Conservation (phyloP, 2,113 vertebrate species). For the Mobula birostris region DNA sequence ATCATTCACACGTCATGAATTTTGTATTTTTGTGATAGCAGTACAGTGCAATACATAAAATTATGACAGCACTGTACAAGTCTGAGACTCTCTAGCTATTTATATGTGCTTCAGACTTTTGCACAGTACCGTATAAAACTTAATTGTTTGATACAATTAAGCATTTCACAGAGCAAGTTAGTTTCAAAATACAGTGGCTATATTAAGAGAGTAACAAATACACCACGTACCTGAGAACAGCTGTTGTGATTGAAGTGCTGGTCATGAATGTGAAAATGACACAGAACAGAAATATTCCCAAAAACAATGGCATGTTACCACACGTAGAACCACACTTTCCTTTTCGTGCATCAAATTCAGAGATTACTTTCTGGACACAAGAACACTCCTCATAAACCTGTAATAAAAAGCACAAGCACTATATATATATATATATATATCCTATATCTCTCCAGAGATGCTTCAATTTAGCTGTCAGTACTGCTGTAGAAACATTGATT, state of each 20-base stretch:
- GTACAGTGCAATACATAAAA: no score
- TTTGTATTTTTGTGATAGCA: no score
- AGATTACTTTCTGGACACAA: conserved; percentile 50
- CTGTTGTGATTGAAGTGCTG: conserved; percentile 51
- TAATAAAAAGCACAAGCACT: conserved; percentile 15
- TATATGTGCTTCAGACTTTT: no score
- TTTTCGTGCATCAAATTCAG: conserved; percentile 44
- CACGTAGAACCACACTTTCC: conserved; percentile 58
- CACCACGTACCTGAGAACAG: conserved; percentile 53
- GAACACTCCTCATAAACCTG: conserved; percentile 59
- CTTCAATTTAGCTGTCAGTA: background rate
- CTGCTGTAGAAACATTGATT: background rate
- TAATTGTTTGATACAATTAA: background rate
- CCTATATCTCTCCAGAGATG: background rate
- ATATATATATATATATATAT: no score
- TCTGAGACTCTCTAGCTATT: no score
- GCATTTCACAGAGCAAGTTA: background rate
- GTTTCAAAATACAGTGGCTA: background rate
- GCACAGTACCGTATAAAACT: no score
- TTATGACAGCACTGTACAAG: no score
- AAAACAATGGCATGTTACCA: conserved; percentile 54
- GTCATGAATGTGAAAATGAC: conserved; percentile 55
- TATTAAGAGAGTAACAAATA: background rate
- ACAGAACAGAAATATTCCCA: conserved; percentile 52
- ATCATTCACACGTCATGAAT: no score